Evolutionary conservation across 2,888 invertebrate species (phyloP), one percentile per base, ranked within the genome.

Genomic region (Dynastes hyllus): DNA sequence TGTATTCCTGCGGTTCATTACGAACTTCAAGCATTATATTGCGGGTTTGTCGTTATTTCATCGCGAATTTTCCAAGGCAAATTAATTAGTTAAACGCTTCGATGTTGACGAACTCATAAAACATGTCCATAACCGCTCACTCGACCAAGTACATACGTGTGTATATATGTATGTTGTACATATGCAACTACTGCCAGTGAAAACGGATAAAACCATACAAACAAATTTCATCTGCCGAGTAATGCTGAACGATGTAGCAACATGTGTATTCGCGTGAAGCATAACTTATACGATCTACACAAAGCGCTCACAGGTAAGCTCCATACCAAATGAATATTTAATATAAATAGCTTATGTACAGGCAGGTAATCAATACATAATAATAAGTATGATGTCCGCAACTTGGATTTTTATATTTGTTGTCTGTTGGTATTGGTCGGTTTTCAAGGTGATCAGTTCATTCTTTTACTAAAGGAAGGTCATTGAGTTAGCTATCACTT

Each of bases 381-480:
- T 69, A 69, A 69, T 69, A 69, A 69, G 69, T 51, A 53, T 69
- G 69, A 69, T 69, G 69, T 69, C 51, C 69, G 29, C 69, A 29
- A 51, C 27, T 69, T 5, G 27, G 51, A 69, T 51, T 69, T 69
- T 69, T 69, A 27, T 29, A 32, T 51, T 69, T 51, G 69, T 51
- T 51, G 69, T 69, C 50, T 22, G 37, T 55, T 73, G 58, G 73
- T 32, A 71, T 71, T 71, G 71, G 71, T 58, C 58, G 73, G 73
- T 73, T 58, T 73, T 73, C 73, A 73, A 73, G 73, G 73, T 73
- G 73, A 73, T 58, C 58, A 45, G 40, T 45, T 73, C 73, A 73
- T 58, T 58, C 73, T 58, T 73, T 73, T 73, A 58, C 51, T 40
- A 58, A 40, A 73, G 58, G 58, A 73, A 58, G 58, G 73, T 73